Percentiles rank a stretch among this genome's conserved stretches.
phyloP scores from a whole-genome alignment of 2,888 invertebrate species.

The Tipula lateralis region DNA sequence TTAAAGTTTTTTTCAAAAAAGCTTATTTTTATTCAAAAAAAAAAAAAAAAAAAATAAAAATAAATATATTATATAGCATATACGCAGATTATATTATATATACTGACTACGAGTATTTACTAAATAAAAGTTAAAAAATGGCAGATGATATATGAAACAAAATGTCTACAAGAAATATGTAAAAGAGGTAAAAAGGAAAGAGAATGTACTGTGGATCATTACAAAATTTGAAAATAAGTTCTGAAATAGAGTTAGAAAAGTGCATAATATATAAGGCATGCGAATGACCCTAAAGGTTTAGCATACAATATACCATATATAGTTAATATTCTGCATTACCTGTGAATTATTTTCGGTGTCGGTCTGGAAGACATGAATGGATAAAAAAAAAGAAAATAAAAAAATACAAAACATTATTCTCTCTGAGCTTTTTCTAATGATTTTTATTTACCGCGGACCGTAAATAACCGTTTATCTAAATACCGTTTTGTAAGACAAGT shows the following conservation, averaged over 20 bases:
- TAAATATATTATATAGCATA: too few species aligned
- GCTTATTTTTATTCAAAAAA: not conserved
- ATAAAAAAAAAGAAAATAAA: not conserved
- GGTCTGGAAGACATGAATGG: not conserved
- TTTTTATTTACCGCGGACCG: not conserved
- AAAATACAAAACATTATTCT: not conserved
- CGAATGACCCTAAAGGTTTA: constrained; percentile 15
- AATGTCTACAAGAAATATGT: not conserved
- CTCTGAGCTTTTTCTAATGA: not conserved
- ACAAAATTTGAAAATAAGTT: not conserved
- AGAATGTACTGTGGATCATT: not conserved
- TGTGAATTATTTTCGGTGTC: constrained; percentile 19
- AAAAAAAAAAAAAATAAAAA: too few species aligned
- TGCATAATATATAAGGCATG: not conserved
- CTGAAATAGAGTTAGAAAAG: constrained; percentile 4
- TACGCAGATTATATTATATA: not conserved
- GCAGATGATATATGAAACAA: constrained; percentile 7
- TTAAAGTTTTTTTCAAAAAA: not conserved
- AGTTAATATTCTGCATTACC: constrained; percentile 12
- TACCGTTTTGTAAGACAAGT: too few species aligned
- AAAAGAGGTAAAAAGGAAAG: not conserved
- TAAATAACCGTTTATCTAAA: too few species aligned
- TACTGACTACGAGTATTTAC: not conserved
- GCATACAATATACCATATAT: not conserved
- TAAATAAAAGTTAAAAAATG: not conserved